Conservation (phyloP, 2,888 invertebrate species). For the Sabatieria punctata region DNA sequence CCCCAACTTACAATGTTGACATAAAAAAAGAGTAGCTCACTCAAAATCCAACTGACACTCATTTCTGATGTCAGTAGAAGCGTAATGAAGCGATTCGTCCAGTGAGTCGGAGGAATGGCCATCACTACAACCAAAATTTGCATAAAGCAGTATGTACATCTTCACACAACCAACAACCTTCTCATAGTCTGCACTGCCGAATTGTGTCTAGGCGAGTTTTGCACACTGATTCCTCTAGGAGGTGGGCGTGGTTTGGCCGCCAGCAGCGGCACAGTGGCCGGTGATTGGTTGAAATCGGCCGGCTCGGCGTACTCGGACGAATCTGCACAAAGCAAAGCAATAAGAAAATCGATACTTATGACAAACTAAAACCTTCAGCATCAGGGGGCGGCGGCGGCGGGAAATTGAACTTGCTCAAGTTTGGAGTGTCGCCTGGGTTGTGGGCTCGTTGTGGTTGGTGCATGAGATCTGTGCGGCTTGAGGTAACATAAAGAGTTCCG, state of each 20-base stretch:
- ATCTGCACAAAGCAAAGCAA: constrained; percentile 40
- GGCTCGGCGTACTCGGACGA: constrained; percentile 54
- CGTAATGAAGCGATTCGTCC: constrained; percentile 50
- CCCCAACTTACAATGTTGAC: too few relatives aligned
- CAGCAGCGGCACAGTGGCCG: constrained; percentile 39
- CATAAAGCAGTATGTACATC: too few relatives aligned
- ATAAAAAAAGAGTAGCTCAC: too few relatives aligned
- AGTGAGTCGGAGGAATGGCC: constrained; percentile 42
- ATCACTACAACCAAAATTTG: constrained; percentile 26
- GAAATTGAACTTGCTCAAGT: neutral
- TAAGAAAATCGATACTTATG: constrained; percentile 10
- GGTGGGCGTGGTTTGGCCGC: constrained; percentile 22
- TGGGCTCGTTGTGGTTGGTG: constrained; percentile 33
- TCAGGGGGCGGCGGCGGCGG: constrained; percentile 3
- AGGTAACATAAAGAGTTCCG: constrained; percentile 1
- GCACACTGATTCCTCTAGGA: constrained; percentile 30
- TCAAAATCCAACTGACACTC: too few relatives aligned
- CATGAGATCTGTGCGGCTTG: constrained; percentile 2
- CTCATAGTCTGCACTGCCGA: too few relatives aligned
- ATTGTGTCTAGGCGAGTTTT: too few relatives aligned
- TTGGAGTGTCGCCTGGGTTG: neutral
- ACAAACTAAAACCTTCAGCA: constrained; percentile 32
- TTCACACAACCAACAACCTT: too few relatives aligned
- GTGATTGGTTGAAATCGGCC: constrained; percentile 50
- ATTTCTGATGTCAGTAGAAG: constrained; percentile 53